Conservation (phyloP, 1,140 invertebrate species). For the Lasaia peninsularis region DNA sequence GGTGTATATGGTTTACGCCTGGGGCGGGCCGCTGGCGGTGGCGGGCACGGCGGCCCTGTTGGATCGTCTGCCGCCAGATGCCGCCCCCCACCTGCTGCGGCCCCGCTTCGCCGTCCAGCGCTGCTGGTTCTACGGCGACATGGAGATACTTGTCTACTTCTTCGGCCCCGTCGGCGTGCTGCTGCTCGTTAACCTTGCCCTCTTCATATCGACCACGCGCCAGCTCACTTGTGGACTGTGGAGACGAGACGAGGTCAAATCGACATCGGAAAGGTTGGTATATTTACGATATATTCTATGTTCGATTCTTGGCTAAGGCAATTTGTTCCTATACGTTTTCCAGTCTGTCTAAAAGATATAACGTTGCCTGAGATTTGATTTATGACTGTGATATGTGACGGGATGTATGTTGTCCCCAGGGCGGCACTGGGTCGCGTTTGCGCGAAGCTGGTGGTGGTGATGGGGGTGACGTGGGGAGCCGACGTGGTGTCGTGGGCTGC, state of each 20-base stretch:
- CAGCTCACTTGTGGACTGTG: conserved; percentile 91
- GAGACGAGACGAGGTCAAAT: conserved; percentile 91
- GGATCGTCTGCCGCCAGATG: conserved; percentile 80
- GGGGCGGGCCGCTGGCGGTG: conserved; percentile 87
- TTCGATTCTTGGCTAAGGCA: no score
- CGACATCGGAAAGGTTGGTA: conserved; percentile 87
- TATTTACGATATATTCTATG: no score
- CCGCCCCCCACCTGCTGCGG: conserved; percentile 79
- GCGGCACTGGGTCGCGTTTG: conserved; percentile 87
- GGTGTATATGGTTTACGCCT: conserved; percentile 88
- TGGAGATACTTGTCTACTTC: conserved; percentile 89
- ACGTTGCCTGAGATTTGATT: no score
- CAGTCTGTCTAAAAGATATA: no score
- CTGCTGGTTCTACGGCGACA: conserved; percentile 90
- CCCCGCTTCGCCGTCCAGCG: conserved; percentile 85
- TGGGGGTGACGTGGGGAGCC: conserved; percentile 91
- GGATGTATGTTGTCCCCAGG: conserved; percentile 66
- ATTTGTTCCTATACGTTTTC: no score
- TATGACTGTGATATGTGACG: neutral
- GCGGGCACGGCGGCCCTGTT: conserved; percentile 83
- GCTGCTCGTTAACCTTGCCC: conserved; percentile 85
- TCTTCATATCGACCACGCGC: conserved; percentile 88
- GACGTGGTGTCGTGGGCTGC: conserved; percentile 86
- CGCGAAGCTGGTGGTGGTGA: conserved; percentile 90
- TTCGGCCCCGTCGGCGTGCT: conserved; percentile 88